These are phyloP conservation scores for Xanthia icteritia DNA, from an alignment of 2,888 invertebrate genomes.

Conservation along the genomic window DNA sequence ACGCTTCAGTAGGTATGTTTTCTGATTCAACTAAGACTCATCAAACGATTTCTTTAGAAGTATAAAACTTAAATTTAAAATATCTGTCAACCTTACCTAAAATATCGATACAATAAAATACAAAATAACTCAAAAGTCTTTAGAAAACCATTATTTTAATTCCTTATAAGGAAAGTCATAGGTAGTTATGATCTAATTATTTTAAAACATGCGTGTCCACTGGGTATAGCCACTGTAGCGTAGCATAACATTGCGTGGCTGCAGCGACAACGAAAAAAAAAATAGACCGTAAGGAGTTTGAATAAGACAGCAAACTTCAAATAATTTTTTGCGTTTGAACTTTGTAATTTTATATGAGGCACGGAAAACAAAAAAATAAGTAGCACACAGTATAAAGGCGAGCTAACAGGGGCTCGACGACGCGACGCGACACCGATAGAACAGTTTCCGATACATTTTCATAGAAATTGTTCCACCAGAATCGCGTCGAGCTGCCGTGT, in stretches of 20 bases:
- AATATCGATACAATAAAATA: constrained; percentile 19
- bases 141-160: constrained; percentile 39
- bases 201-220: neutral
- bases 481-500: too few relatives aligned
- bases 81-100: constrained; percentile 10
- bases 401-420: too few relatives aligned
- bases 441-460: too few relatives aligned
- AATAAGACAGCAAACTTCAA: neutral
- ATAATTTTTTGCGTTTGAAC: neutral
- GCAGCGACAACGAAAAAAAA: neutral
- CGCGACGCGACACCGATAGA: too few relatives aligned
- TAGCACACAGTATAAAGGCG: constrained; percentile 4
- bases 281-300: neutral
- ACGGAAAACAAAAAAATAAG: neutral
- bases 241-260: neutral
- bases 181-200: neutral
- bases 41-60: constrained; percentile 11
- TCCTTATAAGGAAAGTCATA: constrained; percentile 33
- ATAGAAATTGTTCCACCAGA: too few relatives aligned
- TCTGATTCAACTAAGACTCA: constrained; percentile 26
- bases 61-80: constrained; percentile 24
- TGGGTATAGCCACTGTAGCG: neutral
- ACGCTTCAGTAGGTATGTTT: neutral
- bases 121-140: constrained; percentile 32
- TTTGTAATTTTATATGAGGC: neutral